A percentile compares a stretch with the other conserved stretches of the same genome.
Conservation (phyloP, 2,888 invertebrate species). For the Dryomyza anilis region DNA sequence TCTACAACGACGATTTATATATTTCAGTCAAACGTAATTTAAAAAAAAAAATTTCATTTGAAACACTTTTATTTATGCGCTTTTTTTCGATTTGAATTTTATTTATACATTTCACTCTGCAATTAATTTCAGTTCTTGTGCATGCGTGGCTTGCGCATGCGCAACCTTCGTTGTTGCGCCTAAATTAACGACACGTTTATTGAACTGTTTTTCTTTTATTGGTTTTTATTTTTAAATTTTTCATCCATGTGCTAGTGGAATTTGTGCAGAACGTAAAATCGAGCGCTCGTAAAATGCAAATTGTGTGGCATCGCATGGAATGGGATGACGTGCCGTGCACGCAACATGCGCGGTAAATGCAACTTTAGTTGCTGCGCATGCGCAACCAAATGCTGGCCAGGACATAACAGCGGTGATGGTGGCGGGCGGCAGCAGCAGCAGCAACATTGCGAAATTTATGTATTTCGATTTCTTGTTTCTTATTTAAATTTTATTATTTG, state of each 20-base stretch:
- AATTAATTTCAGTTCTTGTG: constrained; percentile 12
- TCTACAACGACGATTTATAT: too few species aligned
- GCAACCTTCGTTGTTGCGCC: not conserved
- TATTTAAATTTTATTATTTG: not conserved
- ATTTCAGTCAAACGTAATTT: too few species aligned
- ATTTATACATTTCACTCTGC: too few species aligned
- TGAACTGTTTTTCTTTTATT: not conserved
- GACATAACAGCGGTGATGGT: too few species aligned
- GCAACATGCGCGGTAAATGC: not conserved
- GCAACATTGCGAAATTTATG: not conserved
- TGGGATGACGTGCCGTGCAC: too few species aligned
- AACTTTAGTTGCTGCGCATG: not conserved
- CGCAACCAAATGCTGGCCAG: not conserved
- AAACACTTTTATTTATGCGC: too few species aligned
- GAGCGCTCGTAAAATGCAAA: constrained; percentile 9
- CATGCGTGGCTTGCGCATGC: constrained; percentile 13
- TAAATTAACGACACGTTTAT: constrained; percentile 20
- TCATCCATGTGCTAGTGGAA: not conserved
- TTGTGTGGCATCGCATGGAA: not conserved
- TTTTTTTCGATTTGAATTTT: too few species aligned
- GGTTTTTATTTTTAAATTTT: not conserved
- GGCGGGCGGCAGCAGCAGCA: too few species aligned
- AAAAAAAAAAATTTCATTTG: too few species aligned
- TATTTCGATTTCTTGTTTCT: not conserved
- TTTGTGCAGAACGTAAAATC: not conserved